Conservation (phyloP, 2,797 vertebrate species). For the Tolypeutes matacus region DNA sequence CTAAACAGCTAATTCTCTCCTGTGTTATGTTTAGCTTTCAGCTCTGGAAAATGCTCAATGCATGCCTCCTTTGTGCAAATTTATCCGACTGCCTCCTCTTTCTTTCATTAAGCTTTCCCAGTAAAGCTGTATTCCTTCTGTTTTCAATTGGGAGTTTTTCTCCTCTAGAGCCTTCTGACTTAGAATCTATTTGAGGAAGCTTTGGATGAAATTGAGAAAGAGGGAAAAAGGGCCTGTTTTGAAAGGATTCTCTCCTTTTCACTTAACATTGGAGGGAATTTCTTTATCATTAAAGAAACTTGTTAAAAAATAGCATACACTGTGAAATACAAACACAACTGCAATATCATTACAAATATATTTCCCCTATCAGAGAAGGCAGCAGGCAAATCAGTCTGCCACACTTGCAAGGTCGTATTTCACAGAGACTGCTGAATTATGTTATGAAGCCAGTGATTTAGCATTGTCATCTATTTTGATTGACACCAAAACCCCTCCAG, state of each 20-base stretch:
- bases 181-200: slow-evolving; percentile 51
- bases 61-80: slow-evolving; percentile 35
- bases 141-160: slow-evolving; percentile 35
- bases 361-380: slow-evolving; percentile 70
- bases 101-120: slow-evolving; percentile 3
- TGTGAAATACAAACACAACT: not conserved
- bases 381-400: slow-evolving; percentile 67
- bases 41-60: not conserved
- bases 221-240: not conserved
- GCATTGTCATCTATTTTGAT: slow-evolving; percentile 79
- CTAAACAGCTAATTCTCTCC: slow-evolving; percentile 1
- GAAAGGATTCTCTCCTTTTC: not conserved
- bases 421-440: slow-evolving; percentile 71
- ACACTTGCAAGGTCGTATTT: slow-evolving; percentile 70
- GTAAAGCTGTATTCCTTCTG: slow-evolving; percentile 22
- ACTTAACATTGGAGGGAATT: slow-evolving; percentile 4
- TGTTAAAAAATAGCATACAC: slow-evolving; percentile 4
- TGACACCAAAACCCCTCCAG: slow-evolving; percentile 80
- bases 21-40: slow-evolving; percentile 49
- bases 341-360: slow-evolving; percentile 64
- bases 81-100: slow-evolving; percentile 37
- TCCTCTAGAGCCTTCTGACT: slow-evolving; percentile 20
- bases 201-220: slow-evolving; percentile 6
- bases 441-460: slow-evolving; percentile 71
- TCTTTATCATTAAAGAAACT: slow-evolving; percentile 59